These are phyloP conservation scores for Gavialis gangeticus DNA, from an alignment of 2,113 vertebrate genomes.

Conservation along the genomic window DNA sequence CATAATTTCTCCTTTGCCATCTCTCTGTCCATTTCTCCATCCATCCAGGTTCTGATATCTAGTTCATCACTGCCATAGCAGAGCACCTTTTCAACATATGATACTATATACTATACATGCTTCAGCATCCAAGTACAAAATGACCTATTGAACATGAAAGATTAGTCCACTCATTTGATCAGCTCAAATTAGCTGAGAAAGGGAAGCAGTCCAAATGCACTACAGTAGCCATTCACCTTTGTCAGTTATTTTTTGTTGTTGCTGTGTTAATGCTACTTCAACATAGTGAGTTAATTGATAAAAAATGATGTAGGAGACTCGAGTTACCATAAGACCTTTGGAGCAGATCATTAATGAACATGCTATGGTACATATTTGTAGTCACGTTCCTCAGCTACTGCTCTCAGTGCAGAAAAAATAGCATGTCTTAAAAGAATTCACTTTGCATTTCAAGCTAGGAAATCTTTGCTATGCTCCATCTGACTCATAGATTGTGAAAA, in stretches of 20 bases:
- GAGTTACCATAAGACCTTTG: not conserved
- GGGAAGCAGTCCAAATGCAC: not conserved
- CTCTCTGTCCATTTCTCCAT: not conserved
- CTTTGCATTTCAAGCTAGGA: conserved; percentile 65
- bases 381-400: conserved; percentile 30
- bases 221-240: conserved; percentile 11
- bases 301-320: conserved; percentile 8
- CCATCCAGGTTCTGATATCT: not conserved
- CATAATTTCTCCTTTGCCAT: conserved; percentile 36
- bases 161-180: not conserved
- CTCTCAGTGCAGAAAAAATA: conserved; percentile 38
- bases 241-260: conserved; percentile 18
- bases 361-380: conserved; percentile 36
- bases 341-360: conserved; percentile 38
- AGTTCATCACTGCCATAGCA: not conserved
- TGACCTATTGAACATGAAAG: not conserved
- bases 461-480: conserved; percentile 38
- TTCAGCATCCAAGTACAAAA: not conserved
- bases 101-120: not conserved
- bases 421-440: conserved; percentile 28
- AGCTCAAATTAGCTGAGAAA: conserved; percentile 25
- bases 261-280: conserved; percentile 25
- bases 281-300: conserved; percentile 31
- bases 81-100: not conserved
- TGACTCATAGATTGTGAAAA: conserved; percentile 71